Evolutionary conservation across 2,888 invertebrate genomes (phyloP), one percentile per base, ranked within the genome.

Genomic region (Machimus rusticus): DNA sequence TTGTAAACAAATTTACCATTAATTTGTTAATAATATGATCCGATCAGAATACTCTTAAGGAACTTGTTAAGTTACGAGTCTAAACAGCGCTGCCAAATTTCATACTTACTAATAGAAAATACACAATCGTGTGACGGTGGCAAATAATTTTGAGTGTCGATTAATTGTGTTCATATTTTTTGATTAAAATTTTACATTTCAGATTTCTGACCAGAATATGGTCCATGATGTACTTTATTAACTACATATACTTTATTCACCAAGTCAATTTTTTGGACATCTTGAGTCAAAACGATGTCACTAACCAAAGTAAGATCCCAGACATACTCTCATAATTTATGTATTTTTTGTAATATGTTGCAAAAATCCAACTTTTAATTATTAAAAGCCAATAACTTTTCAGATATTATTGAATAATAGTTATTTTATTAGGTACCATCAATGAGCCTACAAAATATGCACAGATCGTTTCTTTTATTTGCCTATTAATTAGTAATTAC

Each of bases 41-140:
- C 14, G 28, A 79, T 46, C 51, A 66, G 14, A 79, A 55, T 55
- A 46, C 79, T 16, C 66, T 79, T 28, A 66, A 79, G 39, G n/a
- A 79, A 79, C n/a, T 51, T 34, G 37, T 57, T 82, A 82, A 57
- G 57, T 57, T 66, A 66, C 14, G 66, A 37, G 34, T 82, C 57
- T 82, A 82, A 82, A 82, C 57, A 76, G 57, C 51, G 82, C 82
- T 82, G 82, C 82, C 82, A 82, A 82, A 23, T 81, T 55, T 81
- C 23, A 81, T 55, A 78, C 78, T 78, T 39, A 46, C 9, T 14
- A 46, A 66, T 66, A 66, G 66, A 66, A 66, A 66, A 2, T 23
- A 66, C 66, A 66, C 66, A 12, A 66, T 23, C 8, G 66, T 66
- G 66, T 23, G 66, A 23, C 66, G 28, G 66, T 66, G 28, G 28